phyloP scores from a whole-genome alignment of 2,888 invertebrate species.

The Megalurothrips usitatus region DNA sequence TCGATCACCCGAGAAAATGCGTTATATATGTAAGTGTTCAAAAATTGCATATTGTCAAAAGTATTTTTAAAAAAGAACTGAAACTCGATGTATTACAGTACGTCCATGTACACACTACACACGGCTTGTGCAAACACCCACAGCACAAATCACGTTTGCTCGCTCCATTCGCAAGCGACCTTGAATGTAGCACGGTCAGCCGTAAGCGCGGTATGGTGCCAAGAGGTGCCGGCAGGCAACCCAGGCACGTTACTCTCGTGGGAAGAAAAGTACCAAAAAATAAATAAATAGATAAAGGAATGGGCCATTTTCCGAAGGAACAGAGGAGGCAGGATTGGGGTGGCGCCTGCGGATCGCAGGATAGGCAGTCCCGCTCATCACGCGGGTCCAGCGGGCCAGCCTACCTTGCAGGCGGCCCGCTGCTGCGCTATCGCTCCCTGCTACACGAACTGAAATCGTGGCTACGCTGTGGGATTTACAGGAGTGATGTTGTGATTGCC shows the following conservation, averaged over 20 bases:
- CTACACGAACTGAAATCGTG: neutral
- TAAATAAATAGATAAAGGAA: neutral
- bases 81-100: too few relatives aligned
- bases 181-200: neutral
- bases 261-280: neutral
- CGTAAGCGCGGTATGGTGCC: neutral
- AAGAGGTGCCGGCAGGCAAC: neutral
- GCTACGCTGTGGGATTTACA: neutral
- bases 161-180: too few relatives aligned
- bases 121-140: too few relatives aligned
- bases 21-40: too few relatives aligned
- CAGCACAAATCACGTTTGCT: too few relatives aligned
- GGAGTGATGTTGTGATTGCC: neutral
- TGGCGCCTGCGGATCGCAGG: neutral
- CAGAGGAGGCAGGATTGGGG: neutral
- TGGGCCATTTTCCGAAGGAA: neutral
- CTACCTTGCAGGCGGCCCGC: neutral
- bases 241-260: neutral
- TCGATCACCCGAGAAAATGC: too few relatives aligned
- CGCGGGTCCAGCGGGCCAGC: neutral
- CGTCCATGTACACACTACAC: too few relatives aligned
- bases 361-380: neutral
- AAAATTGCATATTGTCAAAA: too few relatives aligned
- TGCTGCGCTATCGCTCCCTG: neutral
- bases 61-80: too few relatives aligned